These are phyloP conservation scores for Terrapene triunguis DNA, from an alignment of 2,113 vertebrate genomes.

Conservation along the genomic window DNA sequence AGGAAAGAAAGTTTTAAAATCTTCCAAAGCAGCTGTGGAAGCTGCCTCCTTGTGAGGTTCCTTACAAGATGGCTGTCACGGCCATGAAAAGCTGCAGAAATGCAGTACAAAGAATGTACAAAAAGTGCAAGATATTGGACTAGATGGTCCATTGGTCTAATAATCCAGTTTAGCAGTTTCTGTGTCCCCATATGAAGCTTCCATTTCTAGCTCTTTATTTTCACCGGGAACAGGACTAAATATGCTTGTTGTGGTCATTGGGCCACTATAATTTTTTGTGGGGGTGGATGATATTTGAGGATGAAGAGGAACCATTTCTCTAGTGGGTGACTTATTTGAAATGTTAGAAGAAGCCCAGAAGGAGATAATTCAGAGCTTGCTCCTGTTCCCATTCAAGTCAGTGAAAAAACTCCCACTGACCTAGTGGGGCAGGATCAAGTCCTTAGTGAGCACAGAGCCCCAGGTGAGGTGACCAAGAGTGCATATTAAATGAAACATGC, in stretches of 20 bases:
- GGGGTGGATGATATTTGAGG: not conserved
- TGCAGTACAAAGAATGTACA: not conserved
- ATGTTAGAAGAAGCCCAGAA: not conserved
- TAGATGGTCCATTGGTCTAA: not conserved
- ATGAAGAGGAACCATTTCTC: not conserved
- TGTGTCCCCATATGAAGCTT: not conserved
- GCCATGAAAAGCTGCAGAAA: not conserved
- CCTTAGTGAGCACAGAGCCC: not conserved
- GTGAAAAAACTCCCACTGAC: not conserved
- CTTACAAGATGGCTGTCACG: not conserved
- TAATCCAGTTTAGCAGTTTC: not conserved
- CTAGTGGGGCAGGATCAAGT: not conserved
- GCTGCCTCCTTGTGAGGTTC: not conserved
- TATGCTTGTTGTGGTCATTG: not conserved
- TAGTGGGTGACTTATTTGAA: not conserved
- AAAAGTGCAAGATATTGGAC: not conserved
- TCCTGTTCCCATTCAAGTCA: not conserved
- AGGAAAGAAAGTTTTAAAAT: not conserved
- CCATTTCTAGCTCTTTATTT: not conserved
- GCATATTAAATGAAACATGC: not conserved
- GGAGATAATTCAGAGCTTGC: not conserved
- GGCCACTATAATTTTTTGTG: not conserved
- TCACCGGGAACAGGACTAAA: not conserved
- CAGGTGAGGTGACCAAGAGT: not conserved
- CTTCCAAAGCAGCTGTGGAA: not conserved